Conservation (phyloP, 2,113 vertebrate species). For the Crotalus horridus region DNA sequence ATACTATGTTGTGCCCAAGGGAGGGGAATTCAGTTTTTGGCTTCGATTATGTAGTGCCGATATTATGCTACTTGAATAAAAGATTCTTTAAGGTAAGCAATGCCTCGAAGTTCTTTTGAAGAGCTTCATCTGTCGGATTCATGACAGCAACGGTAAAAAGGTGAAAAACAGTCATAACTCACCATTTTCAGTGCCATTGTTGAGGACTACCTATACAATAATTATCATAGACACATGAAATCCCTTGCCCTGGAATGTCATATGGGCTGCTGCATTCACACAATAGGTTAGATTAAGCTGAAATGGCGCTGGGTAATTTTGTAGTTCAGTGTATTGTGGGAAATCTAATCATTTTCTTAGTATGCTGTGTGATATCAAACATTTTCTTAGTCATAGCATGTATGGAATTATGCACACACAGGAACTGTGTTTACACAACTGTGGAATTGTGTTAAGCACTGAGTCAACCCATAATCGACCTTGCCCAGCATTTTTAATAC, state of each 20-base stretch:
- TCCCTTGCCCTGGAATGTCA: not conserved
- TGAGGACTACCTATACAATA: not conserved
- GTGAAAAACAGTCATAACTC: not conserved
- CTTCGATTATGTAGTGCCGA: too few species aligned
- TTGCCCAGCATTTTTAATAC: not conserved
- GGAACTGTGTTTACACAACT: not conserved
- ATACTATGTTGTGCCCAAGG: too few species aligned
- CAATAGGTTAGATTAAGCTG: not conserved
- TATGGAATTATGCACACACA: not conserved
- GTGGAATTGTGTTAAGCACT: not conserved
- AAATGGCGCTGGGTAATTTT: not conserved
- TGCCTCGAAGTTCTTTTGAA: too few species aligned
- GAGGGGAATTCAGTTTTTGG: too few species aligned
- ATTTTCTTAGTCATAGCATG: not conserved
- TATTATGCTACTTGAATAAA: too few species aligned
- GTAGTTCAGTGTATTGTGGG: not conserved
- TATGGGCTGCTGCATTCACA: not conserved
- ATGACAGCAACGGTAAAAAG: not conserved
- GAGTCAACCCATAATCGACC: not conserved
- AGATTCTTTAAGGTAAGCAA: too few species aligned
- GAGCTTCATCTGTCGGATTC: too few species aligned
- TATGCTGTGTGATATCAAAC: not conserved
- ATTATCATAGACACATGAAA: not conserved
- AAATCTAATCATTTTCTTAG: not conserved
- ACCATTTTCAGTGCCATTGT: not conserved